Evolutionary conservation across 2,888 invertebrate species (phyloP), one percentile per base, ranked within the genome.

Genomic region (Sphaeridia pumilis): DNA sequence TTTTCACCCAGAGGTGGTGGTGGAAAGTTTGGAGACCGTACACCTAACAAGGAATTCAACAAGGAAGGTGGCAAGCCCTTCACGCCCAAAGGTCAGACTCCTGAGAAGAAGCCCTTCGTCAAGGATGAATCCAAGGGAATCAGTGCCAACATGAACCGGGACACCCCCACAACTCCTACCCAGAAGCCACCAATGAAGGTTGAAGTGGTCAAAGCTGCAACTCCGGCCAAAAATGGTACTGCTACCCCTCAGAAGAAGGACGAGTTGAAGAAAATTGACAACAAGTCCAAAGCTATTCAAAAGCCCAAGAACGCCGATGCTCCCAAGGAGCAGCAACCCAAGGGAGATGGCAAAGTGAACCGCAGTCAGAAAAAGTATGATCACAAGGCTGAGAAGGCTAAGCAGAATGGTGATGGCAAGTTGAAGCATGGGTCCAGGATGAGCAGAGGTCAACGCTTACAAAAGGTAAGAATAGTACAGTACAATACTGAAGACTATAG

Each of bases 401-500:
- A 55, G 31, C 12, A 44, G 21, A 50, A 51, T 17, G 52, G 51
- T 44, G 38, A 34, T 20, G 41, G 34, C 21, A 44, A 41, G 5
- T 25, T 42, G 4, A 49, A 54, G 47, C 52, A 44, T 28, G 45
- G 47, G 14, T 48, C 52, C 22, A 55, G 52, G 50, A 58, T 52
- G 26, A 60, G 56, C 41, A 50, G 60, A 10, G 51, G 46, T 47
- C 56, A 63, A n/a, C 54, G 57, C 10, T 52, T 58, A 22, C 54
- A 59, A 42, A n/a, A 48, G 14, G 62, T 62, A 55, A 52, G 44
- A 43, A 10, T n/a, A n/a, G n/a, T n/a, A n/a, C n/a, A 4, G 45
- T 36, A 7, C n/a, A n/a, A n/a, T n/a, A n/a, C n/a, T n/a, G n/a
- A n/a, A n/a, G n/a, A n/a, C n/a, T n/a, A n/a, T n/a, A n/a, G n/a